Evolutionary conservation across 2,888 invertebrate species (phyloP), one percentile per base, ranked within the genome.

Genomic region (Thumatha senex): DNA sequence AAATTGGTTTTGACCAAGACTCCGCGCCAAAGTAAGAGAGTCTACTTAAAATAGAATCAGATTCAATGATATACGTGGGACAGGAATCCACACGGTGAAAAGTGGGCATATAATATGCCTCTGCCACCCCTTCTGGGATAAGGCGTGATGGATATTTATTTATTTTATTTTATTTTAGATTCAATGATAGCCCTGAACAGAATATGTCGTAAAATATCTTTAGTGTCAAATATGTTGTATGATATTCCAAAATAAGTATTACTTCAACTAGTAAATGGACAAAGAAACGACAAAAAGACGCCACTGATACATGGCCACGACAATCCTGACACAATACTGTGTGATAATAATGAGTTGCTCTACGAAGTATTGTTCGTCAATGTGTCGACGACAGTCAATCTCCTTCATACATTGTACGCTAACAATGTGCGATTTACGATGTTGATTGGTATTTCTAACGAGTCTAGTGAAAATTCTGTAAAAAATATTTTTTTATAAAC

Each of bases 301-400:
- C 61, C 56, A 59, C 46, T 56, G 70, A 77, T 77, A 71, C 53
- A 47, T 49, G 53, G 47, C 62, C 64, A 63, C 51, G 64, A 64
- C 67, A 63, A 67, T 67, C 66, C 53, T 53, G 63, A 72, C 50
- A 80, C 79, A 82, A 82, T 82, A 74, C 64, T 61, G 58, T 61
- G 71, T 76, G 70, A 73, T 72, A 65, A 56, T 80, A 80, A 83
- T 75, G 68, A 64, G 56, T 48, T 34, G 42, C 36, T 40, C 67
- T 69, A 79, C 71, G 75, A 78, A 60, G 61, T 63, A 82, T 82
- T 84, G 80, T 82, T 73, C 66, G 12, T 33, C 38, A 38, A 44
- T 56, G 64, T 58, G 62, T 63, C 49, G 54, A 67, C 61, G 53
- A 60, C 70, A 54, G 51, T 64, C 55, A 54, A 64, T 59, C 51